Evolutionary conservation across 2,797 vertebrate species (phyloP).

Genomic region (Cossypha dichroa): DNA sequence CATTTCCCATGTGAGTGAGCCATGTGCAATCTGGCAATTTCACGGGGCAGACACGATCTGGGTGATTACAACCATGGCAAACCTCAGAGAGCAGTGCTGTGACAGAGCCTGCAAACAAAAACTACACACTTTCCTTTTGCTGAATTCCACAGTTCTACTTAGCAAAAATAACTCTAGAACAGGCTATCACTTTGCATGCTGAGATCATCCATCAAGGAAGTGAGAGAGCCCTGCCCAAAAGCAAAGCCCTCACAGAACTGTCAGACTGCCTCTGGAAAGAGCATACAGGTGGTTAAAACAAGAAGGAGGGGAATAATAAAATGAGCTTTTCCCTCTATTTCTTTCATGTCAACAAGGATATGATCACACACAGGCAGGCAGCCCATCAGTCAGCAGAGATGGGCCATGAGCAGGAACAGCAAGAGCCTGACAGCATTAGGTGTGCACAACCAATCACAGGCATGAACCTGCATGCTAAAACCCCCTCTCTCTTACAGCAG

Average conservation of each 20-base stretch:
- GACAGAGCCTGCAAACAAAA: background rate
- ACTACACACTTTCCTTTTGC: background rate
- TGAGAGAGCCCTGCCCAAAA: background rate
- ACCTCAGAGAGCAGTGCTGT: background rate
- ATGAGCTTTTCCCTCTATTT: background rate
- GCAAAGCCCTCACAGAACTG: background rate
- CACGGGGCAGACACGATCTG: rapidly evolving
- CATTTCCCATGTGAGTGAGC: background rate
- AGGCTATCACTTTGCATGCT: background rate
- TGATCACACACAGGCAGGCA: background rate
- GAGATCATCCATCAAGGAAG: slow-evolving; percentile 21
- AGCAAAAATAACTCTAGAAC: background rate
- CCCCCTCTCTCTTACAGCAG: background rate
- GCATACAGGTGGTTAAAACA: background rate
- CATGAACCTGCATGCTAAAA: background rate
- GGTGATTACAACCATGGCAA: rapidly evolving
- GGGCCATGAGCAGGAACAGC: background rate
- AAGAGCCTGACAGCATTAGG: background rate
- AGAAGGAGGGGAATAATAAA: background rate
- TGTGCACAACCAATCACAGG: background rate
- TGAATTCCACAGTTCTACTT: background rate
- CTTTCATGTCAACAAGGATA: background rate
- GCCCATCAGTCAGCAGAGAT: background rate
- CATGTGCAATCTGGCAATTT: background rate
- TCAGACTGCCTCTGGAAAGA: background rate